Conservation (phyloP, 2,888 invertebrate species). For the Chrysina gloriosa region DNA sequence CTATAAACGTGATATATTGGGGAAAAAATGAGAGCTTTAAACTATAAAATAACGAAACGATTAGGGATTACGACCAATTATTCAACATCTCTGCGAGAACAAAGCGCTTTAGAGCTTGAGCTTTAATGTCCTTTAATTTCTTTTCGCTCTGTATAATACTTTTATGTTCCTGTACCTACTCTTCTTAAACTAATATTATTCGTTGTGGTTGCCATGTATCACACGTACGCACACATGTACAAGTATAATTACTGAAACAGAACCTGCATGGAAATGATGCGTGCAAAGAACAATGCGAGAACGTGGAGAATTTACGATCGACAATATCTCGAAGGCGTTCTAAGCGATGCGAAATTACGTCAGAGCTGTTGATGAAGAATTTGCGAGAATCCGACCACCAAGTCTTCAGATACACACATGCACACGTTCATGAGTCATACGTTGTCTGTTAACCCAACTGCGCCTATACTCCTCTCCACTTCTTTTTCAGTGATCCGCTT, state of each 20-base stretch:
- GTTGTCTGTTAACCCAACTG: constrained; percentile 2
- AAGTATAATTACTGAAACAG: neutral
- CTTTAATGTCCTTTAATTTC: no score
- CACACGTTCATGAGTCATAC: neutral
- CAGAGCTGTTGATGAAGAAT: constrained; percentile 22
- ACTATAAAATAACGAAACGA: no score
- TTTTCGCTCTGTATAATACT: no score
- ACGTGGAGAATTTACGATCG: constrained; percentile 14
- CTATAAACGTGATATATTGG: no score
- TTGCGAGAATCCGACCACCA: constrained; percentile 22
- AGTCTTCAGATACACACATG: neutral
- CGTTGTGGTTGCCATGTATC: neutral
- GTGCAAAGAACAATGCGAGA: constrained; percentile 17
- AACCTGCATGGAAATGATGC: constrained; percentile 9
- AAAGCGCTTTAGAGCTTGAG: no score
- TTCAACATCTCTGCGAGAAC: no score
- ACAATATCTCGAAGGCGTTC: constrained; percentile 9
- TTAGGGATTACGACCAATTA: no score
- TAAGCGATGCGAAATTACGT: constrained; percentile 25
- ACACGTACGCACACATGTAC: neutral
- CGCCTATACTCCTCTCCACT: neutral
- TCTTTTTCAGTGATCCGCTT: constrained; percentile 2
- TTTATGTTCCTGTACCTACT: no score
- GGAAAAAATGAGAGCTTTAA: no score
- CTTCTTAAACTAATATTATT: no score